phyloP scores from a whole-genome alignment of 2,797 vertebrate genomes.

The Valencia hispanica region DNA sequence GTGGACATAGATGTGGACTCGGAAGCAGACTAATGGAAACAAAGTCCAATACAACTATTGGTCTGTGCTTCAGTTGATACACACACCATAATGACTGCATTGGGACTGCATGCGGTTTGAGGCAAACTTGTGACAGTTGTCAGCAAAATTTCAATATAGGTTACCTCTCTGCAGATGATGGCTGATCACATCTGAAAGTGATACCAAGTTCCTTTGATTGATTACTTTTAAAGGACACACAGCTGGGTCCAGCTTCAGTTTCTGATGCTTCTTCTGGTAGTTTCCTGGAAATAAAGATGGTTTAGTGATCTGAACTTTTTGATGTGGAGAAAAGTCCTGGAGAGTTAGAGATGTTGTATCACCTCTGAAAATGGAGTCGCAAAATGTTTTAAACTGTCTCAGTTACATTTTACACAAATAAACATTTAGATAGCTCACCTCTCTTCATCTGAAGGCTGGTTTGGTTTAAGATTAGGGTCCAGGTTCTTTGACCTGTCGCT shows the following conservation, averaged over 20 bases:
- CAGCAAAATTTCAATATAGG: background rate
- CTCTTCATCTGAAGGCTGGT: too few relatives aligned
- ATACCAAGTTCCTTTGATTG: background rate
- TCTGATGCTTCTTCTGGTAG: background rate
- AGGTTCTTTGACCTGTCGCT: too few relatives aligned
- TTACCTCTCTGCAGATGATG: background rate
- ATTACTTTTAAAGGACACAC: background rate
- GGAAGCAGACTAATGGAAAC: too few relatives aligned
- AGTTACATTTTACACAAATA: too few relatives aligned
- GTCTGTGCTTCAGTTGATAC: background rate
- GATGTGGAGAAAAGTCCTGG: too few relatives aligned
- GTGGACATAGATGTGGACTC: too few relatives aligned
- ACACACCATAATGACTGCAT: background rate
- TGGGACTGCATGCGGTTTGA: background rate
- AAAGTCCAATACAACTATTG: background rate
- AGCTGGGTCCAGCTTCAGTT: slow-evolving; percentile 10
- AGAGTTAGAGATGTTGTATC: too few relatives aligned
- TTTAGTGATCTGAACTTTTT: background rate
- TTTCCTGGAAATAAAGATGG: background rate
- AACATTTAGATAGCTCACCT: too few relatives aligned
- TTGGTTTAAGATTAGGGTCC: too few relatives aligned
- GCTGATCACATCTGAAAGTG: background rate
- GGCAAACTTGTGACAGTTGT: too few relatives aligned
- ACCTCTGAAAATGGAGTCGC: too few relatives aligned
- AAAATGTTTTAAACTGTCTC: too few relatives aligned